Percentiles rank a stretch among this genome's conserved stretches.
These are phyloP conservation scores for Gadus macrocephalus DNA, from an alignment of 2,113 vertebrate genomes.

Conservation along the genomic window DNA sequence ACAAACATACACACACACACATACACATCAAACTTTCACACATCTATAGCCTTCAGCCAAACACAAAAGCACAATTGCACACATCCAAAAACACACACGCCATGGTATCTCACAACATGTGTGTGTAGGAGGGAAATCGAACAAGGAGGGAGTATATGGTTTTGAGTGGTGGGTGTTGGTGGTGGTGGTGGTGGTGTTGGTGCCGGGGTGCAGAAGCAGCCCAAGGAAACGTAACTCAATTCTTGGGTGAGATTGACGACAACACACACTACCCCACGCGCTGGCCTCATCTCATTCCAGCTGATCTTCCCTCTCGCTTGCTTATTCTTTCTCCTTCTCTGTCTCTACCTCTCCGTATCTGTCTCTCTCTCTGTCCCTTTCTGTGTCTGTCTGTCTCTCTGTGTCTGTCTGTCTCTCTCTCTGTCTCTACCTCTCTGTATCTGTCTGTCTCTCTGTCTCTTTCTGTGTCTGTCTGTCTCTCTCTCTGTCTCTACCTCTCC, in stretches of 20 bases:
- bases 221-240: slow-evolving; percentile 43
- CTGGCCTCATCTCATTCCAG: too few relatives aligned
- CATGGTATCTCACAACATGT: neutral
- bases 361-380: slow-evolving; percentile 10
- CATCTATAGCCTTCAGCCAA: too few relatives aligned
- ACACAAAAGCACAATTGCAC: neutral
- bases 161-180: neutral
- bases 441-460: too few relatives aligned
- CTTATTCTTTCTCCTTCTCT: slow-evolving; percentile 2
- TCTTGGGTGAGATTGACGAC: slow-evolving; percentile 21
- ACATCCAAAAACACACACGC: neutral
- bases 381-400: too few relatives aligned
- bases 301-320: too few relatives aligned
- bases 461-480: too few relatives aligned
- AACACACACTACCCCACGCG: slow-evolving; percentile 8
- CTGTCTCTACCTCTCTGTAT: too few relatives aligned
- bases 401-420: too few relatives aligned
- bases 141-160: neutral
- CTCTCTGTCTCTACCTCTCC: too few relatives aligned
- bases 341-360: neutral
- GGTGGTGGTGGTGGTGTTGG: slow-evolving; percentile 9
- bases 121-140: neutral
- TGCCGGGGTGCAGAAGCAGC: slow-evolving; percentile 42
- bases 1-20: slow-evolving; percentile 14
- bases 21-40: neutral